Conservation (phyloP, 2,888 invertebrate species). For the Exocentrus adspersus region DNA sequence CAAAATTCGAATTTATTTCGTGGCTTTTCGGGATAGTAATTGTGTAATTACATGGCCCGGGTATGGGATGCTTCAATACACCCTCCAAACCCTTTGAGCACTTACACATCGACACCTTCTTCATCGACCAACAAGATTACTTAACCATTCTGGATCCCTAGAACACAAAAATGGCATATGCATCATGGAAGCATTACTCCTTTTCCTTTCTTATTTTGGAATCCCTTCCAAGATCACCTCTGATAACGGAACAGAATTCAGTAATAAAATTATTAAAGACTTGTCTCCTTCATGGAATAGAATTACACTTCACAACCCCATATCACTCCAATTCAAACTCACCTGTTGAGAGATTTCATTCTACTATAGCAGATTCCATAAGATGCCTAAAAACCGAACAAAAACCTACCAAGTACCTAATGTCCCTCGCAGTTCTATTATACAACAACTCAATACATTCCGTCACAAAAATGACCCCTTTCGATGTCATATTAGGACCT, state of each 20-base stretch:
- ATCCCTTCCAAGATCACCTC: constrained; percentile 9
- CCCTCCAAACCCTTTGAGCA: constrained; percentile 1
- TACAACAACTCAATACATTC: constrained; percentile 7
- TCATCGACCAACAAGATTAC: constrained; percentile 9
- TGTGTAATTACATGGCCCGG: too few relatives aligned
- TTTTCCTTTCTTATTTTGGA: constrained; percentile 7
- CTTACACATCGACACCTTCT: constrained; percentile 12
- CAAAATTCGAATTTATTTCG: too few relatives aligned
- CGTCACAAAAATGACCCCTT: not conserved
- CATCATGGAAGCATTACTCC: not conserved
- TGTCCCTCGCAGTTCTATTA: not conserved
- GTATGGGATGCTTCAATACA: too few relatives aligned
- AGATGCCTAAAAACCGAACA: constrained; percentile 13
- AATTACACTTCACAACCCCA: constrained; percentile 19
- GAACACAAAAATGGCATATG: not conserved
- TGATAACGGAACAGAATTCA: constrained; percentile 21
- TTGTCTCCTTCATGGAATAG: constrained; percentile 13
- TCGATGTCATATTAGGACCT: not conserved
- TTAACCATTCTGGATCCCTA: constrained; percentile 6
- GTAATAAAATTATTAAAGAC: constrained; percentile 13
- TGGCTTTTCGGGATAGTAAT: too few relatives aligned
- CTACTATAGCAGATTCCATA: constrained; percentile 4
- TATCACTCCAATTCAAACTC: constrained; percentile 13
- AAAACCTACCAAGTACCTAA: not conserved
- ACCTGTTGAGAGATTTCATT: constrained; percentile 18